phyloP scores from a whole-genome alignment of 2,888 invertebrate genomes.

The Anodontia alba region DNA sequence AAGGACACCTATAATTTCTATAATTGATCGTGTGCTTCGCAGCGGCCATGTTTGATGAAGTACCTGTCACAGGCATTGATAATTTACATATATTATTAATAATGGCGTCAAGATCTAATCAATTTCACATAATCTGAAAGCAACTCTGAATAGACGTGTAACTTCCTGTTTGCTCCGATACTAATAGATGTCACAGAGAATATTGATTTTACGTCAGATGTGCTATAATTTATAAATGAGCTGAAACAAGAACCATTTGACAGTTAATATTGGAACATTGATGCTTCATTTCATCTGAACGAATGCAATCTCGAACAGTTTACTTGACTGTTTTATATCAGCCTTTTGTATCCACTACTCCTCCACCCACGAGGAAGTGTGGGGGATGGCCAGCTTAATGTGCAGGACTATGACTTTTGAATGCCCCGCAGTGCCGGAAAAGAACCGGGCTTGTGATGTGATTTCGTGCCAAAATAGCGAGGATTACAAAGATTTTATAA shows the following conservation, averaged over 20 bases:
- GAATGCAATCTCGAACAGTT: no score
- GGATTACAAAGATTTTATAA: no score
- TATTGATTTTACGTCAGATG: slow-evolving; percentile 10
- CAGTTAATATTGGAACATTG: not conserved
- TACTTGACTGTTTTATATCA: no score
- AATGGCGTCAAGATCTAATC: slow-evolving; percentile 25
- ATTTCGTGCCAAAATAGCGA: no score
- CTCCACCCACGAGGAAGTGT: no score
- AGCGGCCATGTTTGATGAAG: slow-evolving; percentile 13
- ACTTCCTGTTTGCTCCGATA: slow-evolving; percentile 3
- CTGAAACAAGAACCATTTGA: not conserved
- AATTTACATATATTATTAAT: slow-evolving; percentile 30
- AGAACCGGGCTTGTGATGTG: no score
- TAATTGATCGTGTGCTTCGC: not conserved
- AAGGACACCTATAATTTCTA: slow-evolving; percentile 3
- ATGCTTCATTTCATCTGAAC: not conserved
- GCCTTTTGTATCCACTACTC: no score
- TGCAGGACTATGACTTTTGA: no score
- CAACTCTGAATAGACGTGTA: slow-evolving; percentile 16
- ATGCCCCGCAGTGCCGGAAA: no score
- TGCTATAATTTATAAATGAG: not conserved
- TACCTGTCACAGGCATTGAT: slow-evolving; percentile 20
- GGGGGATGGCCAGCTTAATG: no score
- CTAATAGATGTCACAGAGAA: slow-evolving; percentile 4
- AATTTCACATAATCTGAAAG: slow-evolving; percentile 22